A percentile compares a stretch with the other conserved stretches of the same genome.
These are phyloP conservation scores for Syrrhaptes paradoxus DNA, from an alignment of 2,113 vertebrate species.

Conservation along the genomic window DNA sequence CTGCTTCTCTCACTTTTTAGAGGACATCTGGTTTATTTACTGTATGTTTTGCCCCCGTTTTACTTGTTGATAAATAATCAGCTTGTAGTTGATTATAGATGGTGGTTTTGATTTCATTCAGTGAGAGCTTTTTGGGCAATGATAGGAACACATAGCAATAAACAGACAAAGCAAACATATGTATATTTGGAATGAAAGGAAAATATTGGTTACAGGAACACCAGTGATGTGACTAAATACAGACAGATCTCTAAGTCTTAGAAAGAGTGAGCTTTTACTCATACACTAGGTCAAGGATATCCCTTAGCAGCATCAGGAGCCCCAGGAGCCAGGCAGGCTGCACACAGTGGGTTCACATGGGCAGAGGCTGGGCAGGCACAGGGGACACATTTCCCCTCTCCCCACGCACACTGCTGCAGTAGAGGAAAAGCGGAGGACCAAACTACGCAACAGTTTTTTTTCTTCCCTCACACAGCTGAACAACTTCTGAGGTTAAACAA, in stretches of 20 bases:
- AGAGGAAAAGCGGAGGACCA: neutral
- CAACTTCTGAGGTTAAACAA: neutral
- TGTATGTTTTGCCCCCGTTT: neutral
- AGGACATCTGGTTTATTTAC: neutral
- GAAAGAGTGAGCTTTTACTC: neutral
- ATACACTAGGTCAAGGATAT: neutral
- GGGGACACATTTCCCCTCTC: neutral
- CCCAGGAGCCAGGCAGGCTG: neutral
- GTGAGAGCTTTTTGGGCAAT: neutral
- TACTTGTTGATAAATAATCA: neutral
- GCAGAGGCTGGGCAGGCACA: neutral
- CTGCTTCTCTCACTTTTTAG: neutral
- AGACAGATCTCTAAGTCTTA: neutral
- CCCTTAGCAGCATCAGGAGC: neutral
- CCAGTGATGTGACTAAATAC: neutral
- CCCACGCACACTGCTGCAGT: fast-evolving
- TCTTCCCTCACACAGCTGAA: neutral
- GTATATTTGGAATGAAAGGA: neutral
- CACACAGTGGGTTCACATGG: neutral
- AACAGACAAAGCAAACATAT: neutral
- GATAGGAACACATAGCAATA: neutral
- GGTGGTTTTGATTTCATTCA: neutral
- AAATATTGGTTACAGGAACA: fast-evolving
- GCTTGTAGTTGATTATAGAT: neutral
- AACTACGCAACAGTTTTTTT: neutral